A percentile compares a stretch with the other conserved stretches of the same genome.
phyloP scores from a whole-genome alignment of 2,888 invertebrate species.

The Caenorhabditis sulstoni region DNA sequence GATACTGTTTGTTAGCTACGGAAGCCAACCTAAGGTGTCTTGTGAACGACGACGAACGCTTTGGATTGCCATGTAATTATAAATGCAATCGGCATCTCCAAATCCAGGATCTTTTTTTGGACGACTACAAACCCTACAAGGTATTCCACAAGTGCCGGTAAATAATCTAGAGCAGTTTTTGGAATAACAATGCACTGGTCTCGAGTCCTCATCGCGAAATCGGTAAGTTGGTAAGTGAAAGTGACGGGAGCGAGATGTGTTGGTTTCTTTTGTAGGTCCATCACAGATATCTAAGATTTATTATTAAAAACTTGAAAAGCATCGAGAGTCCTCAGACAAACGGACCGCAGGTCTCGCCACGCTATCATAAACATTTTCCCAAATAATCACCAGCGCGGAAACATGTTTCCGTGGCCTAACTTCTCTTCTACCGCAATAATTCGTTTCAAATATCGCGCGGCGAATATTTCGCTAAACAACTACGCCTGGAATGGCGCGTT shows the following conservation, averaged over 20 bases:
- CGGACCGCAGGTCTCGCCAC: too few species aligned
- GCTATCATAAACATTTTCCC: too few species aligned
- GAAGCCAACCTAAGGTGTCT: background rate
- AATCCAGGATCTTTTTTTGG: conserved; percentile 60
- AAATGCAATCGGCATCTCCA: conserved; percentile 65
- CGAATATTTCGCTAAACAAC: too few species aligned
- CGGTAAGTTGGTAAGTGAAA: conserved; percentile 74
- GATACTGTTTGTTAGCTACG: background rate
- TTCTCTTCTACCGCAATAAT: too few species aligned
- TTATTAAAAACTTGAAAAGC: too few species aligned
- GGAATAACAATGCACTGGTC: conserved; percentile 58
- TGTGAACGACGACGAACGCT: background rate
- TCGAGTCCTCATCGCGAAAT: conserved; percentile 68
- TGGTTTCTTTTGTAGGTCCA: background rate
- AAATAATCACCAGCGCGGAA: too few species aligned
- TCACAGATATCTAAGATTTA: too few species aligned
- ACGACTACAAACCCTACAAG: conserved; percentile 66
- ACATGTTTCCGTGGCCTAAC: too few species aligned
- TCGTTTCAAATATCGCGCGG: too few species aligned
- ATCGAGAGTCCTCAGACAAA: too few species aligned
- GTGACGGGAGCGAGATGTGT: conserved; percentile 43
- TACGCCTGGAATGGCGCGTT: too few species aligned
- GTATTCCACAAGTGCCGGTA: conserved; percentile 28
- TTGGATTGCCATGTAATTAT: conserved; percentile 22
- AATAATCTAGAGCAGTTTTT: background rate